These are phyloP conservation scores for Chionoecetes opilio DNA, from an alignment of 1,140 invertebrate genomes.

Conservation along the genomic window DNA sequence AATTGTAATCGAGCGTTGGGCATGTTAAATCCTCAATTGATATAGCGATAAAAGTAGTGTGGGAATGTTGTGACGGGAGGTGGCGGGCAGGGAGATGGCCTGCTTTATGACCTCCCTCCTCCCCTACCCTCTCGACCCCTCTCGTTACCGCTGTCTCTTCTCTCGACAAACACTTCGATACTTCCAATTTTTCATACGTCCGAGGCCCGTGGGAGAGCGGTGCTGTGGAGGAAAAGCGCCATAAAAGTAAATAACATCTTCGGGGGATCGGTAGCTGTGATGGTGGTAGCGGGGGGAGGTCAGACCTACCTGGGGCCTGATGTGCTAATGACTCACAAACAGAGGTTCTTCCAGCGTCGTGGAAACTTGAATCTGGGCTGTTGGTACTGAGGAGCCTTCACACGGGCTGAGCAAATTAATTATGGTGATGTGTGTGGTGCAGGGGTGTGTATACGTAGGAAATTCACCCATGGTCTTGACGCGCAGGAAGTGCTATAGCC, in stretches of 20 bases:
- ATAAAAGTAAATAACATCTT: conserved; percentile 44
- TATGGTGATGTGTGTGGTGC: no score
- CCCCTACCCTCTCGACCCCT: background rate
- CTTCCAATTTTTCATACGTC: conserved; percentile 41
- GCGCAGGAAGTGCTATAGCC: no score
- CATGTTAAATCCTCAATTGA: conserved; percentile 39
- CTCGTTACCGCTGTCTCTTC: conserved; percentile 25
- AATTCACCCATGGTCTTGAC: no score
- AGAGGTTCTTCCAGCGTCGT: background rate
- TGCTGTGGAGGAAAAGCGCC: conserved; percentile 4
- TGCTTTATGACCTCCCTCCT: conserved; percentile 4
- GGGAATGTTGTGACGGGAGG: conserved; percentile 39
- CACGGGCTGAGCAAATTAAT: background rate
- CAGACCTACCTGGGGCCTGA: conserved; percentile 46
- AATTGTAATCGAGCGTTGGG: background rate
- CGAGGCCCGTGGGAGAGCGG: background rate
- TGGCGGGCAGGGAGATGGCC: background rate
- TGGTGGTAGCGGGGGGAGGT: background rate
- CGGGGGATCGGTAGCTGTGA: background rate
- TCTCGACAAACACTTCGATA: conserved; percentile 36
- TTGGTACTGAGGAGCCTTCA: no score
- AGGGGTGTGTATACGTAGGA: background rate
- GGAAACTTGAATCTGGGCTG: background rate
- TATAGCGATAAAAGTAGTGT: conserved; percentile 29
- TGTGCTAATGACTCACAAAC: conserved; percentile 48